Conservation (phyloP, 2,113 vertebrate species). For the Eurystomus gularis region DNA sequence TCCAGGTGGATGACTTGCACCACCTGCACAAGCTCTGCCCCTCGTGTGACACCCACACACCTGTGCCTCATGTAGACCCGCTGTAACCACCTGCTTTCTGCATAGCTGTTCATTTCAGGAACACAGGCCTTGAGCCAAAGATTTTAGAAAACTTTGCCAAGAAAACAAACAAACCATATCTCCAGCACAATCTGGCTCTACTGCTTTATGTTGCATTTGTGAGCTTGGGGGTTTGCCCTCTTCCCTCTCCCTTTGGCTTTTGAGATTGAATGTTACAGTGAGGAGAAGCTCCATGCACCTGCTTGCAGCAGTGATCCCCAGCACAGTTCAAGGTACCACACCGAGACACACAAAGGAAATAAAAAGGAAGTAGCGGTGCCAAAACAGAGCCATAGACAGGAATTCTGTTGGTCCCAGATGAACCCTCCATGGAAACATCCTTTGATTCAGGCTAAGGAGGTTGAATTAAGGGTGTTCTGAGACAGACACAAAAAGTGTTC, state of each 20-base stretch:
- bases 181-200: neutral
- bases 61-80: neutral
- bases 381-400: neutral
- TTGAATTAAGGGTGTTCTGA: neutral
- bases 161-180: neutral
- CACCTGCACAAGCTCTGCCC: neutral
- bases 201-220: neutral
- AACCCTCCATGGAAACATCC: neutral
- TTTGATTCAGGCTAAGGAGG: neutral
- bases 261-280: neutral
- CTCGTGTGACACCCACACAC: neutral
- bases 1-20: neutral
- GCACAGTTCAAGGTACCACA: neutral
- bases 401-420: neutral
- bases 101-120: neutral
- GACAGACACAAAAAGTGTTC: neutral
- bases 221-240: neutral
- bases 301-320: neutral
- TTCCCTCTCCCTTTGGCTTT: neutral
- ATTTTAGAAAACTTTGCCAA: neutral
- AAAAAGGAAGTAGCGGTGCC: conserved; percentile 13
- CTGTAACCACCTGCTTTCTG: neutral
- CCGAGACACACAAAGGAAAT: neutral
- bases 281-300: neutral
- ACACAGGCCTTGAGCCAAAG: neutral